Evolutionary conservation across 1,140 invertebrate genomes (phyloP).

Genomic region (Chironomus striatipennis): DNA sequence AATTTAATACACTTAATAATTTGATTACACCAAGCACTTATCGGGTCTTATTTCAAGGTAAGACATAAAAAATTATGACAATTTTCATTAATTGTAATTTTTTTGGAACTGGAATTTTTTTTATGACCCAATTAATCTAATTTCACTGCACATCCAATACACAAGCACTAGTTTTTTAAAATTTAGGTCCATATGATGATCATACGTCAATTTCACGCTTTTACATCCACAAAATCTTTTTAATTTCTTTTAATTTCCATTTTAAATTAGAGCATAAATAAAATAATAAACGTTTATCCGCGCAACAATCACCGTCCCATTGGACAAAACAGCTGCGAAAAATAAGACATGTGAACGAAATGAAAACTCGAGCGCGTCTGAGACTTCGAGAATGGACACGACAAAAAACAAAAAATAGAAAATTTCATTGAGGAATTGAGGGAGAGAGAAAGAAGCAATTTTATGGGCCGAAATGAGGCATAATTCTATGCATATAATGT

Average conservation of each 20-base stretch:
- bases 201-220: too few species aligned
- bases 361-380: conserved; percentile 20
- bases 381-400: background rate
- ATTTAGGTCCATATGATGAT: too few species aligned
- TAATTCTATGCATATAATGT: background rate
- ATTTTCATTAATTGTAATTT: background rate
- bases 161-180: background rate
- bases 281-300: background rate
- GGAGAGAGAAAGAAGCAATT: background rate
- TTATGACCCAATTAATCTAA: background rate
- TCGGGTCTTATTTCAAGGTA: background rate
- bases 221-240: too few species aligned
- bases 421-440: background rate
- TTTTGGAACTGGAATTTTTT: too few species aligned
- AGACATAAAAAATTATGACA: background rate
- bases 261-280: too few species aligned
- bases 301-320: background rate
- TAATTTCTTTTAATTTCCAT: too few species aligned
- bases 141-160: background rate
- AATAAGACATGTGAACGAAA: background rate
- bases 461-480: background rate
- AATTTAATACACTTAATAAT: background rate
- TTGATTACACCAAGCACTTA: background rate
- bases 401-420: background rate
- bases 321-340: background rate